Evolutionary conservation across 2,888 invertebrate genomes (phyloP), one percentile per base, ranked within the genome.

Genomic region (Hyposoter dolosus): DNA sequence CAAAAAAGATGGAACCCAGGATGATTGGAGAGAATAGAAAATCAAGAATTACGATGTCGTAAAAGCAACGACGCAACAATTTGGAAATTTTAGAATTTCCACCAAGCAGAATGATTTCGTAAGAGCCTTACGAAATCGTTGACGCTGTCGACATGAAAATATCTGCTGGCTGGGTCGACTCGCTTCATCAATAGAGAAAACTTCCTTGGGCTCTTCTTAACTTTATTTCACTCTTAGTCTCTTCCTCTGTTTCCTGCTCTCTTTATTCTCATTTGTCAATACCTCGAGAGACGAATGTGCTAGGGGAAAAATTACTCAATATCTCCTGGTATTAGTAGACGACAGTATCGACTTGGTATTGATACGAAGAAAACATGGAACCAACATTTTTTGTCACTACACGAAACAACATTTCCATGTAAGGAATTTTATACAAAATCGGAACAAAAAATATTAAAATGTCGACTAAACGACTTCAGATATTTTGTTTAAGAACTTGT

Each of bases 181-280:
- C 19, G 56, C 66, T 83, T 80, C 77, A 82, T 81, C 85, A 77
- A 83, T 83, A 82, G 78, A 23, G 76, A 81, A 50, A 74, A 80
- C 71, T 65, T 74, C 60, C 78, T 75, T 45, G 69, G 65, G 53
- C 68, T 53, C 45, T 40, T 40, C 1, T 40, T 81, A 35, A 82
- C 63, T 80, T 28, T 50, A 60, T 60, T 50, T 53, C 76, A 19
- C 28, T 75, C 23, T 60, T 77, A 32, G 60, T 75, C 28, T 69
- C 82, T 63, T 66, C 74, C 66, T 60, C 71, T 69, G 60, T n/a
- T 72, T 66, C 66, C 56, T 68, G 40, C 79, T 66, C 72, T n/a
- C 63, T 77, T 19, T 56, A 43, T 53, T 66, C 74, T 50, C 76
- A 79, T 40, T n/a, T 40, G 9, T 66, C 40, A n/a, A n/a, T 5